phyloP scores from a whole-genome alignment of 2,888 invertebrate species.

The Lypha dubia region DNA sequence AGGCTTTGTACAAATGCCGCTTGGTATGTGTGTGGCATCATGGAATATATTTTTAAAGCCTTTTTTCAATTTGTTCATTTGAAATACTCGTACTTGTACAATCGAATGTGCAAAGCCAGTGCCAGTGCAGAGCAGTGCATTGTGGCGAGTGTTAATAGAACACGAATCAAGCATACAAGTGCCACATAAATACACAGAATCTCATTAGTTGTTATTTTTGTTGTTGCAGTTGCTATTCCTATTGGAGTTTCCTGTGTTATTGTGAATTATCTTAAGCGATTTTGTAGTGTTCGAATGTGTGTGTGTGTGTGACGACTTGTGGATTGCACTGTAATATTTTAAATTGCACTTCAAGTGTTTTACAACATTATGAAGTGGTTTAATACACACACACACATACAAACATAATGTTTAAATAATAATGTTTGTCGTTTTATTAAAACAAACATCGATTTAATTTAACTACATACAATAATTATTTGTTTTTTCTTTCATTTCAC shows the following conservation, averaged over 20 bases:
- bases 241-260: conserved; percentile 27
- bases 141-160: conserved; percentile 54
- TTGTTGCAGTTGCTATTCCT: neutral
- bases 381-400: neutral
- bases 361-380: conserved; percentile 59
- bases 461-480: conserved; percentile 42
- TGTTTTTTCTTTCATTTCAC: neutral
- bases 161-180: conserved; percentile 37
- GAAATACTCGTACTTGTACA: neutral
- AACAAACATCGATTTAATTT: conserved; percentile 64
- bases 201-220: conserved; percentile 14
- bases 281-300: neutral
- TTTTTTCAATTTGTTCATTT: neutral
- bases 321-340: conserved; percentile 43
- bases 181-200: conserved; percentile 13
- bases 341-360: conserved; percentile 65
- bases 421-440: conserved; percentile 67
- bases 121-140: too few species aligned
- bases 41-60: conserved; percentile 9
- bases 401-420: neutral
- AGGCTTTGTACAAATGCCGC: conserved; percentile 63
- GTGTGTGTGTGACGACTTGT: neutral
- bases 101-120: neutral
- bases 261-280: conserved; percentile 41
- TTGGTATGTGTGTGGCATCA: conserved; percentile 65